Percentiles rank a stretch among this genome's conserved stretches.
Evolutionary conservation across 35 echinoderm and acorn worm genomes (phyloP).

Genomic region (Patiria miniata): DNA sequence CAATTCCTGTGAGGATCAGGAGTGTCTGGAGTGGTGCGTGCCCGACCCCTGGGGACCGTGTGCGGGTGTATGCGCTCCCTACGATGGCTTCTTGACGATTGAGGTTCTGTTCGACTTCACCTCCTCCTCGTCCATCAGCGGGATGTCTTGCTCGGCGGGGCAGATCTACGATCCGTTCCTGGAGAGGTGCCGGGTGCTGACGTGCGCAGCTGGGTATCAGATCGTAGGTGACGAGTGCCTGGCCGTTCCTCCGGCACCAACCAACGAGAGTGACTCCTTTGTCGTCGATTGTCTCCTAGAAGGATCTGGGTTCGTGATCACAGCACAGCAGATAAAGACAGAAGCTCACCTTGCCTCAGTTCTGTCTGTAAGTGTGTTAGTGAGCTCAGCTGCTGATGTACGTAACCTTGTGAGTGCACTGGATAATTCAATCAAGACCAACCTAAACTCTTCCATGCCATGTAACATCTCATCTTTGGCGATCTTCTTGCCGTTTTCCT

Average conservation of each 20-base stretch:
- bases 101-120: constrained; percentile 11
- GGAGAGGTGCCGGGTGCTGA: not conserved
- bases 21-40: too few species aligned
- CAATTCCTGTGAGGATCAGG: not conserved
- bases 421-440: not conserved
- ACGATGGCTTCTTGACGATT: constrained; percentile 9
- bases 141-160: not conserved
- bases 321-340: not conserved
- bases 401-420: not conserved
- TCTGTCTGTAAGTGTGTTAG: not conserved
- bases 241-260: not conserved
- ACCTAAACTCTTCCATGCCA: not conserved
- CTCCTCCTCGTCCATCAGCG: not conserved
- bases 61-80: not conserved
- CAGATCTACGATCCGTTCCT: constrained; percentile 29
- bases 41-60: not conserved
- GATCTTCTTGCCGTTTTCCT: not conserved
- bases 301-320: not conserved
- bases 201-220: constrained; percentile 11
- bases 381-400: not conserved
- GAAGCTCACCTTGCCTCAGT: not conserved
- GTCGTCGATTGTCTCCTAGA: not conserved
- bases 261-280: not conserved
- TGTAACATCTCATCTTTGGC: not conserved
- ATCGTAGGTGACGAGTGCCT: not conserved